phyloP scores from a whole-genome alignment of 2,888 invertebrate species.

The Drosophila rellima region DNA sequence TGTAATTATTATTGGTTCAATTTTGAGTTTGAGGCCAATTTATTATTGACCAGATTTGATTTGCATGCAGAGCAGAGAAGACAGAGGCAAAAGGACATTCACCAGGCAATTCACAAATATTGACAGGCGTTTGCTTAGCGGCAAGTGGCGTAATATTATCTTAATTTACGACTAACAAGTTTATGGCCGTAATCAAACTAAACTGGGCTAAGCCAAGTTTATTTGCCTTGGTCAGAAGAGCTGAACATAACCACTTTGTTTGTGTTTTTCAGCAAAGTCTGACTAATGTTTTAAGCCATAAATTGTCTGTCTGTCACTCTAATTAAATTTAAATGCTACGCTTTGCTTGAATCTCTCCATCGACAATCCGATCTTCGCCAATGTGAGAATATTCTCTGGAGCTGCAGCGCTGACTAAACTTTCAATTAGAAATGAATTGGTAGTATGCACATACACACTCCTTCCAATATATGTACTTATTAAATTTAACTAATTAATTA shows the following conservation, averaged over 20 bases:
- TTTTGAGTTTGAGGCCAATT: conserved; percentile 53
- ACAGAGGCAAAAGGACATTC: conserved; percentile 19
- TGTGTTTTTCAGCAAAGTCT: conserved; percentile 4
- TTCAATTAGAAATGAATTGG: background rate
- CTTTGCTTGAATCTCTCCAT: background rate
- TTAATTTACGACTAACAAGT: conserved; percentile 56
- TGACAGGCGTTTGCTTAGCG: conserved; percentile 43
- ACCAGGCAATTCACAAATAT: conserved; percentile 38
- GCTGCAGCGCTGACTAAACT: background rate
- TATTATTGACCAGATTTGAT: conserved; percentile 48
- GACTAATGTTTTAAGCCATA: conserved; percentile 9
- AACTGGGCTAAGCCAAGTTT: conserved; percentile 26
- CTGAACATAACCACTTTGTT: conserved; percentile 7
- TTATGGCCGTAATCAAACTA: conserved; percentile 22
- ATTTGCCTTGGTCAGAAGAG: conserved; percentile 28
- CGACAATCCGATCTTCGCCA: too few relatives aligned
- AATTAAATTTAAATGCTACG: conserved; percentile 22
- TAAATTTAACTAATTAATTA: background rate
- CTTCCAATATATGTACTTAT: background rate
- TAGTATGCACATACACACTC: background rate
- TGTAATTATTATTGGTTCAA: conserved; percentile 64
- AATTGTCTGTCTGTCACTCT: conserved; percentile 10
- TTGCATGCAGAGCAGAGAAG: conserved; percentile 16
- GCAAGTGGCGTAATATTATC: conserved; percentile 48
- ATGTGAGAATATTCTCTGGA: background rate